A percentile compares a stretch with the other conserved stretches of the same genome.
phyloP scores from a whole-genome alignment of 2,888 invertebrate species.

The Tachina grossa region DNA sequence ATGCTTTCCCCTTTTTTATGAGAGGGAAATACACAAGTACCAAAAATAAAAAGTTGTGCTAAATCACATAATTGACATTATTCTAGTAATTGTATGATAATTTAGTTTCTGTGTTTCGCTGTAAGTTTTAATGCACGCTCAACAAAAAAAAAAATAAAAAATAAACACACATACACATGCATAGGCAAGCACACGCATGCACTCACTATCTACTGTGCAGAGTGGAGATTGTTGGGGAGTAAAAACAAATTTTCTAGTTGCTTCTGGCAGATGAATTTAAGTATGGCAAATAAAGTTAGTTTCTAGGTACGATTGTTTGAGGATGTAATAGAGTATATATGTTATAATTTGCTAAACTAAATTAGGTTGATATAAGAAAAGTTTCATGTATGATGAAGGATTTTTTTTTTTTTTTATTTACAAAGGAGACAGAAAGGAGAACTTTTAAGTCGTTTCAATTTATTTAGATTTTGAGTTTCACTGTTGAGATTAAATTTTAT shows the following conservation, averaged over 20 bases:
- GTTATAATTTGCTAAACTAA: constrained; percentile 68
- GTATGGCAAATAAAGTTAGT: constrained; percentile 60
- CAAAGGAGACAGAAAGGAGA: background rate
- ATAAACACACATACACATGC: background rate
- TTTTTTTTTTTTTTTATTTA: constrained; percentile 1
- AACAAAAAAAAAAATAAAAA: background rate
- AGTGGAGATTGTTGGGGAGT: constrained; percentile 4
- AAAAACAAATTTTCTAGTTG: constrained; percentile 22
- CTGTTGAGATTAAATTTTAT: constrained; percentile 4
- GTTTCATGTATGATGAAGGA: constrained; percentile 11
- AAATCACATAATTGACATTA: constrained; percentile 68
- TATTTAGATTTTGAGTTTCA: background rate
- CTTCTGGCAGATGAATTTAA: constrained; percentile 56
- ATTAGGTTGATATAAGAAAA: constrained; percentile 68
- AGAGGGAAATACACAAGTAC: constrained; percentile 4
- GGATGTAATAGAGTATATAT: constrained; percentile 37
- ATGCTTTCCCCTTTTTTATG: background rate
- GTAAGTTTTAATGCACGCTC: constrained; percentile 7
- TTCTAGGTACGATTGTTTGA: constrained; percentile 2
- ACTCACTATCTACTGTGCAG: background rate
- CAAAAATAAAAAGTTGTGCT: constrained; percentile 24
- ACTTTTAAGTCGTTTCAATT: constrained; percentile 18
- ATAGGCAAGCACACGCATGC: background rate
- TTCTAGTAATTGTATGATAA: constrained; percentile 65
- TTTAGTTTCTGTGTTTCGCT: constrained; percentile 48